Conservation (phyloP, 2,797 vertebrate species). For the Naso thynnoides region DNA sequence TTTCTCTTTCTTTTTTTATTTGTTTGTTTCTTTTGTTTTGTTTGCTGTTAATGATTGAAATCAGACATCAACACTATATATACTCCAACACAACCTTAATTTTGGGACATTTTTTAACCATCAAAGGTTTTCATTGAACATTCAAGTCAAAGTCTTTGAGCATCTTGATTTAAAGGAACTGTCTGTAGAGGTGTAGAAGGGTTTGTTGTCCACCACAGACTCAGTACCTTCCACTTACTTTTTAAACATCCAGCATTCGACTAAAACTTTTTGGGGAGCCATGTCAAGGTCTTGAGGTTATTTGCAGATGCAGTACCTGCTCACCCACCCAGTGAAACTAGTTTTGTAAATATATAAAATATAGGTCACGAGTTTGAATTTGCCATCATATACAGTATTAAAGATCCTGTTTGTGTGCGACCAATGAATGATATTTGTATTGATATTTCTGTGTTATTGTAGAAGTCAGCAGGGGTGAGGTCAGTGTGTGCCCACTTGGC, state of each 20-base stretch:
- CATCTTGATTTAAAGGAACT: no score
- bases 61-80: no score
- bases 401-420: constrained; percentile 58
- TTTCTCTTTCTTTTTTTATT: no score
- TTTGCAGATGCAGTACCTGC: not conserved
- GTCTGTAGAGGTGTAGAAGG: no score
- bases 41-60: no score
- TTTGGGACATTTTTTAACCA: no score
- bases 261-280: not conserved
- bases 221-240: not conserved
- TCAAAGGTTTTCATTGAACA: no score
- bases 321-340: constrained; percentile 7
- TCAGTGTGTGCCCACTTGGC: constrained; percentile 61
- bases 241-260: not conserved
- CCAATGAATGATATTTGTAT: constrained; percentile 65
- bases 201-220: not conserved
- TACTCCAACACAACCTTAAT: no score
- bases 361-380: constrained; percentile 41
- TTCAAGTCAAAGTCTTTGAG: no score
- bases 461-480: constrained; percentile 59
- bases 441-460: constrained; percentile 63
- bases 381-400: constrained; percentile 44
- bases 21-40: no score
- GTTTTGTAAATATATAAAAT: constrained; percentile 24
- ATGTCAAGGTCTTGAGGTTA: not conserved